Conservation (phyloP, 35 echinoderm and acorn worm genomes). For the Eucidaris tribuloides region DNA sequence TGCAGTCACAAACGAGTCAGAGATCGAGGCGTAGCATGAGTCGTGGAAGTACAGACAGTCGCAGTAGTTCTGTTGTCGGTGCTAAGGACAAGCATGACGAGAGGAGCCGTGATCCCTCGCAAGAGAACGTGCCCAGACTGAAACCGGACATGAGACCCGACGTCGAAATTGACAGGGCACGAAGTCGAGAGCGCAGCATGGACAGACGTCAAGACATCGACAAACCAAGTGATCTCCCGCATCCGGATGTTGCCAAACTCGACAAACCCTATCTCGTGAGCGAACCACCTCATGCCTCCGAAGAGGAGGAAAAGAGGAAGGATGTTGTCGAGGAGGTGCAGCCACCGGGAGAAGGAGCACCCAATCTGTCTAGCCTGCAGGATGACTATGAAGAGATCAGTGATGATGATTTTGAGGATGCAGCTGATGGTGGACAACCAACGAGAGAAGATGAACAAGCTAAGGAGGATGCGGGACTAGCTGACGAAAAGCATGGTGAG, state of each 20-base stretch:
- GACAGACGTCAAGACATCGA: too few relatives aligned
- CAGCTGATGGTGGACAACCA: neutral
- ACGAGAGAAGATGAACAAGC: neutral
- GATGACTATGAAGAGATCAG: conserved; percentile 56
- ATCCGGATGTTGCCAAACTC: too few relatives aligned
- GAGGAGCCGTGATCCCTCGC: neutral
- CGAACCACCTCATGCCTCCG: too few relatives aligned
- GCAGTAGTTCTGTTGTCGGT: conserved; percentile 27
- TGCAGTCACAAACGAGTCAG: neutral
- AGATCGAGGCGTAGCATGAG: conserved; percentile 31
- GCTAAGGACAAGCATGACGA: conserved; percentile 4
- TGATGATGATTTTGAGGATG: conserved; percentile 55
- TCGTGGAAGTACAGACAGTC: conserved; percentile 34
- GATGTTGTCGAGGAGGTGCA: too few relatives aligned
- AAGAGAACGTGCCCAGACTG: neutral
- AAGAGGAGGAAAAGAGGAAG: too few relatives aligned
- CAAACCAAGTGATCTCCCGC: too few relatives aligned
- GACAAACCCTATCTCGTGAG: too few relatives aligned
- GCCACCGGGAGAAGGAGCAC: neutral
- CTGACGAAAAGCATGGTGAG: neutral
- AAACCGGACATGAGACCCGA: too few relatives aligned
- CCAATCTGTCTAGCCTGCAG: conserved; percentile 6
- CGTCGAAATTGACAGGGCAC: too few relatives aligned
- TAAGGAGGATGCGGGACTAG: neutral
- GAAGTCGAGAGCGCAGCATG: too few relatives aligned